Conservation (phyloP, 2,797 vertebrate species). For the Anguilla pacifica region DNA sequence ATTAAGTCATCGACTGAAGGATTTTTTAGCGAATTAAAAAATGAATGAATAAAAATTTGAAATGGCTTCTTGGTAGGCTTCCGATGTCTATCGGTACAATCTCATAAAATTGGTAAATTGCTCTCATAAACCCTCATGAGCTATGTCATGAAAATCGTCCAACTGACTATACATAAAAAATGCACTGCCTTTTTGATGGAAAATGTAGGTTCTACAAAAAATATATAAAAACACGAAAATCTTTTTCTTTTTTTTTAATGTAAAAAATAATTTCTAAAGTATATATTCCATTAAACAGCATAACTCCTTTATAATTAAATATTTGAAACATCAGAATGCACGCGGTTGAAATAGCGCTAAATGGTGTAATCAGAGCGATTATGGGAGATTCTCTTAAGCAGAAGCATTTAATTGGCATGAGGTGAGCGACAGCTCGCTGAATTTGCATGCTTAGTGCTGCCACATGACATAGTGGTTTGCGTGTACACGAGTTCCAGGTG, state of each 20-base stretch:
- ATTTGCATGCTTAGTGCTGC: background rate
- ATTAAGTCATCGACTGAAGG: background rate
- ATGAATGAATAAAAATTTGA: background rate
- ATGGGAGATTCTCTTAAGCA: slow-evolving; percentile 9
- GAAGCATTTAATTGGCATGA: background rate
- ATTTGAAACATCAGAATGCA: slow-evolving; percentile 8
- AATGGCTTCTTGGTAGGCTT: slow-evolving; percentile 7
- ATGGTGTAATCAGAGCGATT: slow-evolving; percentile 8
- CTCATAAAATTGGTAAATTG: background rate
- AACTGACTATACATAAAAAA: background rate
- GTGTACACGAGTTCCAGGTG: background rate
- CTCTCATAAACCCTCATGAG: slow-evolving; percentile 3
- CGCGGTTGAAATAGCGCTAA: background rate
- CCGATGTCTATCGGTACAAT: background rate
- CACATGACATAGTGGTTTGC: background rate
- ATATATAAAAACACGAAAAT: background rate
- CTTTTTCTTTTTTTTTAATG: background rate
- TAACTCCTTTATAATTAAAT: slow-evolving; percentile 8
- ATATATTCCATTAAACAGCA: slow-evolving; percentile 6
- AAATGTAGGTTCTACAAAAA: background rate
- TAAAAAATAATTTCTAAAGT: background rate
- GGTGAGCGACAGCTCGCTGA: background rate
- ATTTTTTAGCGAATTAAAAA: background rate
- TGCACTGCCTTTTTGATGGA: background rate
- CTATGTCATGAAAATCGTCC: background rate